Base-by-base conservation (phyloP, 1,140 invertebrate genomes). In the Chlorops oryzae region DNA sequence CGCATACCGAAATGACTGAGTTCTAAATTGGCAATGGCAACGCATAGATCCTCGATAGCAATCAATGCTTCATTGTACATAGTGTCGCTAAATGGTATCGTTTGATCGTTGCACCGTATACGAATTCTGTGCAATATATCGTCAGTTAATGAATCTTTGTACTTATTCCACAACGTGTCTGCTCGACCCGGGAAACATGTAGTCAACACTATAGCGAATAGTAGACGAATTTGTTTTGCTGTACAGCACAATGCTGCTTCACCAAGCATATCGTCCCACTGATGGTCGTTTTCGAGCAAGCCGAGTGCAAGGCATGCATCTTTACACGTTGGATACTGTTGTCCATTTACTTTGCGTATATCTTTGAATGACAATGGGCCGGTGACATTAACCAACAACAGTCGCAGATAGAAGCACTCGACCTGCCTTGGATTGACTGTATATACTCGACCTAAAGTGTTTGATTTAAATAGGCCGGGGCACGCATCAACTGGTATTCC, bases 401-500 rank as follows among this genome's bases (percentile, higher is more conserved):
- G 27, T 23, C 65, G 57, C 34, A 76, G 56, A 59, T 66, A 63
- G 54, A 60, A 75, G 45, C 70, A 74, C 57, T 73, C 71, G 41
- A 32, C 47, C 12, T 63, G 56, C 5, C 59, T 74, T 49, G 66
- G 59, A 52, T 65, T 59, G 43, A 74, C 56, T 39, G 64, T 66
- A 55, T 74, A 75, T 13, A 76, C 44, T 28, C 70, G 62, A 27
- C 64, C 62, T 28, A 73, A 48, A n/a, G 55, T 50, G 32, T 68
- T 51, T 35, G 59, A 50, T 41, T 54, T 52, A 47, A 54, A 49
- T 32, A 54, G 44, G n/a, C 21, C n/a, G 40, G 34, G 42, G n/a
- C 42, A 52, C 27, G 35, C 51, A 48, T 20, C 51, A 52, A 50
- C 47, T 54, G 47, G 47, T 40, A 47, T 28, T 27, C 47, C 47